A percentile compares a stretch with the other conserved stretches of the same genome.
These are phyloP conservation scores for Alloplasta piceator DNA, from an alignment of 2,888 invertebrate genomes.

Conservation along the genomic window DNA sequence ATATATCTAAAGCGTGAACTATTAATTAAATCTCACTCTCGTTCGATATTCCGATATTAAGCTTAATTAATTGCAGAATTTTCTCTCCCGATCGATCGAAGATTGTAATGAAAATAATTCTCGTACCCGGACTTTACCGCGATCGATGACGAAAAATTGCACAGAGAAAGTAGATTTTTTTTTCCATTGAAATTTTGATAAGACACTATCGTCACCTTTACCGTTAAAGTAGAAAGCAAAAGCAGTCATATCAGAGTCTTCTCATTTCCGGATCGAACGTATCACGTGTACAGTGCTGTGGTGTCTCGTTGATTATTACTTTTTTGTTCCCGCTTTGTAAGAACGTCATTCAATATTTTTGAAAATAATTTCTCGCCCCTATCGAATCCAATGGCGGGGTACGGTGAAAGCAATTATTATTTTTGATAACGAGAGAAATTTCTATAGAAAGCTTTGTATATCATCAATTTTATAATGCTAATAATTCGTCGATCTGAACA, in stretches of 20 bases:
- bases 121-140: neutral
- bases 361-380: constrained; percentile 1
- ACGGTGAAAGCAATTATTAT: constrained; percentile 61
- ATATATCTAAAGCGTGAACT: too few species aligned
- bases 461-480: constrained; percentile 35
- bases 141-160: constrained; percentile 46
- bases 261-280: constrained; percentile 35
- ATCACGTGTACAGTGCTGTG: neutral
- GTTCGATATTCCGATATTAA: constrained; percentile 34
- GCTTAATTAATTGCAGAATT: constrained; percentile 42
- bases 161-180: constrained; percentile 45
- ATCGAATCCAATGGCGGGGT: constrained; percentile 28
- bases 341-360: constrained; percentile 25
- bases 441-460: constrained; percentile 56
- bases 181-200: constrained; percentile 28
- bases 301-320: neutral
- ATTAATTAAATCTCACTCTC: neutral
- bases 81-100: neutral
- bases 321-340: neutral
- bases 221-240: constrained; percentile 54
- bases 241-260: constrained; percentile 32
- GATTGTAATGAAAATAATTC: constrained; percentile 39
- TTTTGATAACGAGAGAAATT: constrained; percentile 53
- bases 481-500: constrained; percentile 7
- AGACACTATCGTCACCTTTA: constrained; percentile 27